Conservation (phyloP, 2,113 vertebrate species). For the Chaetorhynchus papuensis region DNA sequence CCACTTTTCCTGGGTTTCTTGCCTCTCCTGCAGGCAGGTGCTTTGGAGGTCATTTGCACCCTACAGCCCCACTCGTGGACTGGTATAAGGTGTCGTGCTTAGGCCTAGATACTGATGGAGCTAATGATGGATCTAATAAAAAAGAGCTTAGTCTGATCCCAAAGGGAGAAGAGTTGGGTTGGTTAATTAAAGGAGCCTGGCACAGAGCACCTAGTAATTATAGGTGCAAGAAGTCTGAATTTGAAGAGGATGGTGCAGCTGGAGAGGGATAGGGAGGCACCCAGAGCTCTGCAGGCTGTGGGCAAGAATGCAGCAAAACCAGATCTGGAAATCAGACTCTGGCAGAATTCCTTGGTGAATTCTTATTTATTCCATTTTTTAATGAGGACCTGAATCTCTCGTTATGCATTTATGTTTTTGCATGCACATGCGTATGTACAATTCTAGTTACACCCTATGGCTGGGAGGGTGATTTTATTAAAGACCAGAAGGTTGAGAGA, state of each 20-base stretch:
- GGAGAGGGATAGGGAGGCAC: conserved; percentile 75
- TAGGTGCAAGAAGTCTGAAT: conserved; percentile 79
- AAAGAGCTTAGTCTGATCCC: conserved; percentile 70
- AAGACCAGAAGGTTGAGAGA: conserved; percentile 35
- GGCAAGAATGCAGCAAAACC: conserved; percentile 78
- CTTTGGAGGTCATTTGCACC: conserved; percentile 42
- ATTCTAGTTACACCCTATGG: conserved; percentile 44
- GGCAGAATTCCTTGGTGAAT: conserved; percentile 74
- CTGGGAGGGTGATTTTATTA: conserved; percentile 41
- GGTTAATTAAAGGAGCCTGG: conserved; percentile 81
- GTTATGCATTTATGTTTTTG: conserved; percentile 37
- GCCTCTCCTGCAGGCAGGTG: neutral
- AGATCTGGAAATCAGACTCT: conserved; percentile 69
- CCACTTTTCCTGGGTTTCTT: neutral
- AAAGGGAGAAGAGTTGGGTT: conserved; percentile 74
- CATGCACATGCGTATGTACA: conserved; percentile 38
- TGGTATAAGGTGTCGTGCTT: conserved; percentile 17
- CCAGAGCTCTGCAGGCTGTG: conserved; percentile 66
- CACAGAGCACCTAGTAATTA: conserved; percentile 76
- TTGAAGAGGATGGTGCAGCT: conserved; percentile 74
- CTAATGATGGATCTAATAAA: conserved; percentile 62
- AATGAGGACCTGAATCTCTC: conserved; percentile 61
- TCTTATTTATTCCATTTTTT: conserved; percentile 66
- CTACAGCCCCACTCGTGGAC: neutral
- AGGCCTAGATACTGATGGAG: conserved; percentile 37